Conservation (phyloP, 2,113 vertebrate genomes). For the Oceanodroma tethys region DNA sequence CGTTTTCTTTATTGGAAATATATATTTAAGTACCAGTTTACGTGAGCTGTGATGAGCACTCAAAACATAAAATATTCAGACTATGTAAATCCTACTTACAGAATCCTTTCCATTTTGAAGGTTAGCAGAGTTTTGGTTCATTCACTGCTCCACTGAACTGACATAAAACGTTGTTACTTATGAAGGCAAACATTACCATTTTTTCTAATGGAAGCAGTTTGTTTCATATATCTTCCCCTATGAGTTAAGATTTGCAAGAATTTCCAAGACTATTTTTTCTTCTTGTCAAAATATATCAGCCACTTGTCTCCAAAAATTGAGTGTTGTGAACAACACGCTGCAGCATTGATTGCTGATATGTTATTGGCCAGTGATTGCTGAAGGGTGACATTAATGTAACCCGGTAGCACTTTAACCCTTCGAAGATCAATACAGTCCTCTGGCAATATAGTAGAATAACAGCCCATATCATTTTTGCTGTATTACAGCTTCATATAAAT, state of each 20-base stretch:
- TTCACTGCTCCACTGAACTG: constrained; percentile 67
- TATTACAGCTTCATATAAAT: neutral
- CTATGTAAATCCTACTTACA: constrained; percentile 68
- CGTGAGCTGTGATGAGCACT: constrained; percentile 61
- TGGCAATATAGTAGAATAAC: neutral
- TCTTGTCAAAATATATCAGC: constrained; percentile 49
- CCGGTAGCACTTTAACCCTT: constrained; percentile 64
- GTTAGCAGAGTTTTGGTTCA: constrained; percentile 68
- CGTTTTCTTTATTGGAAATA: constrained; percentile 50
- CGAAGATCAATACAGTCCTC: constrained; percentile 25
- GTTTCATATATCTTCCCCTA: constrained; percentile 33
- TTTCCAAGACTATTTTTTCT: constrained; percentile 23
- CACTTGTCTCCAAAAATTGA: constrained; percentile 49
- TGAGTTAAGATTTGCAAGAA: constrained; percentile 49
- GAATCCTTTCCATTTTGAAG: constrained; percentile 70
- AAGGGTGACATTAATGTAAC: constrained; percentile 61
- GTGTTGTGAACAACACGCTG: constrained; percentile 26
- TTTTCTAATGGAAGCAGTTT: constrained; percentile 53
- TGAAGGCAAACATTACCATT: constrained; percentile 64
- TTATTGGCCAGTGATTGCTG: constrained; percentile 60
- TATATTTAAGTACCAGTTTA: constrained; percentile 56
- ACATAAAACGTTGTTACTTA: constrained; percentile 64
- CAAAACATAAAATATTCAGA: constrained; percentile 74
- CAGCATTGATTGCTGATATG: constrained; percentile 59
- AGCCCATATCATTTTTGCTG: neutral